Conservation (phyloP, 2,797 vertebrate species). For the Darevskia nairensis region DNA sequence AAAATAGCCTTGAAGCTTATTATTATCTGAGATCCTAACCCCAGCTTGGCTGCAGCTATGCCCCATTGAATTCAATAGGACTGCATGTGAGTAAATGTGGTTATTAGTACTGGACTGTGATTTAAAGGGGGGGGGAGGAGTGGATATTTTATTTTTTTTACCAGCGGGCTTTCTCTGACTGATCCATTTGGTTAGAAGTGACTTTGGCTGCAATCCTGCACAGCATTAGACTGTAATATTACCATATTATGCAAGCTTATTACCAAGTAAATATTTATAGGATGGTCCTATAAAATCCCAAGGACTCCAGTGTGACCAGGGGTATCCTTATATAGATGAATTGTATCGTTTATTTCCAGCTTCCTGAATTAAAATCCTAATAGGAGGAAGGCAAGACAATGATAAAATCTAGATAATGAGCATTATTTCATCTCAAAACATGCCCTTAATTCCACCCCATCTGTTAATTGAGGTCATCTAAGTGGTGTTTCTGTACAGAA, state of each 20-base stretch:
- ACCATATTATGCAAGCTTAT: neutral
- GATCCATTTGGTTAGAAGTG: neutral
- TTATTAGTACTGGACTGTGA: neutral
- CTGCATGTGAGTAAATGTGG: no score
- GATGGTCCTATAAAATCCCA: neutral
- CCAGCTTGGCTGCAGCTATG: no score
- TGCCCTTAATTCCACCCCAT: neutral
- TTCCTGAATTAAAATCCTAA: conserved; percentile 41
- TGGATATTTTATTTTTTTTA: neutral
- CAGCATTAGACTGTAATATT: neutral
- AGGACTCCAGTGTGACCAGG: neutral
- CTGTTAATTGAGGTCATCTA: neutral
- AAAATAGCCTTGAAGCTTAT: neutral
- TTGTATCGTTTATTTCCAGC: conserved; percentile 29
- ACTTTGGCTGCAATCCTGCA: neutral
- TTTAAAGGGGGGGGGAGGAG: neutral
- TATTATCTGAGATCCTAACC: neutral
- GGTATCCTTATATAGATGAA: neutral
- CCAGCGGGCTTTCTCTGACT: neutral
- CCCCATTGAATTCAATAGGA: no score
- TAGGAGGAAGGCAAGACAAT: neutral
- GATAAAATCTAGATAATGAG: neutral
- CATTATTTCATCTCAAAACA: neutral
- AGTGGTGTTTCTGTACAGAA: neutral
- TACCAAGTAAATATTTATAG: neutral